Evolutionary conservation across 2,113 vertebrate genomes (phyloP).

Genomic region (Phrynocephalus versicolor): DNA sequence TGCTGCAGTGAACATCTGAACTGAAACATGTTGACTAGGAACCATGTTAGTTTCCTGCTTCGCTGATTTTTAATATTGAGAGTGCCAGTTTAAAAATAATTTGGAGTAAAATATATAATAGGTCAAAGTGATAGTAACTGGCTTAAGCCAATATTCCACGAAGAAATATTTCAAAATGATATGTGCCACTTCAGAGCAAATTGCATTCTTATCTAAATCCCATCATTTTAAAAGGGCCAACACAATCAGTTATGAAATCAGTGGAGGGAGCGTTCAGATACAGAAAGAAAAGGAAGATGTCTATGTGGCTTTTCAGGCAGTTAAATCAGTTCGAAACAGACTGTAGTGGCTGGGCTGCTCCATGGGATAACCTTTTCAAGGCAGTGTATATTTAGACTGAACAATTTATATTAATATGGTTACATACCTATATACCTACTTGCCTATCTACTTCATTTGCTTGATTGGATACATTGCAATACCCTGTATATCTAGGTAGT

Average conservation of each 20-base stretch:
- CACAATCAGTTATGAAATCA: background rate
- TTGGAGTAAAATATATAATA: slow-evolving; percentile 21
- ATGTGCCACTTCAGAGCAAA: background rate
- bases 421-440: too few species aligned
- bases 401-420: too few species aligned
- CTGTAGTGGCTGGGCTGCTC: too few species aligned
- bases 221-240: background rate
- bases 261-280: background rate
- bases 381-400: too few species aligned
- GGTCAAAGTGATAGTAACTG: background rate
- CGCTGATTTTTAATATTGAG: background rate
- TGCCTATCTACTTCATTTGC: too few species aligned
- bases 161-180: background rate
- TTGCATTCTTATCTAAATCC: background rate
- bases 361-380: background rate
- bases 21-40: slow-evolving; percentile 6
- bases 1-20: background rate
- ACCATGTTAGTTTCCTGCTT: slow-evolving; percentile 11
- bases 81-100: slow-evolving; percentile 30
- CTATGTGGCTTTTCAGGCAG: background rate
- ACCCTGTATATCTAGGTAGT: too few species aligned
- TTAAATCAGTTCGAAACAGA: background rate
- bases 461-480: background rate
- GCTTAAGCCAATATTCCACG: slow-evolving; percentile 15
- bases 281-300: background rate